Percentiles rank a stretch among this genome's conserved stretches.
Conservation (phyloP, 2,888 invertebrate species). For the Kuschelorhynchus macadamiae region DNA sequence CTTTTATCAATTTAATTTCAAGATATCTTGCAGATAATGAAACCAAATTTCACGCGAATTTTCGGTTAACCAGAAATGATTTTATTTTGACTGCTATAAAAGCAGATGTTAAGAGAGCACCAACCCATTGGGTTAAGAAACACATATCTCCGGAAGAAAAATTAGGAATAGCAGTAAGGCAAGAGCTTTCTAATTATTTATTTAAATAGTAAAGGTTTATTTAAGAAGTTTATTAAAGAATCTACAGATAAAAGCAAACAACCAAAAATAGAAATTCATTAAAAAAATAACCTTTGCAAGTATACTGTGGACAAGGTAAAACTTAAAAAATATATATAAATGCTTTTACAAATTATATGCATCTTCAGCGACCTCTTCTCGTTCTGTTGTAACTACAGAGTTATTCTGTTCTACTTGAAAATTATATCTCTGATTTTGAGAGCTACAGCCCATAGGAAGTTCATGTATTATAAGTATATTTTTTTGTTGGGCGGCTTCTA, state of each 20-base stretch:
- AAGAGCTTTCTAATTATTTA: constrained; percentile 13
- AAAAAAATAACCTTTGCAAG: constrained; percentile 11
- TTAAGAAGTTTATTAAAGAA: constrained; percentile 5
- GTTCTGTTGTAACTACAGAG: constrained; percentile 4
- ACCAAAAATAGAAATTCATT: constrained; percentile 21
- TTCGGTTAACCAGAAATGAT: constrained; percentile 18
- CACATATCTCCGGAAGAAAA: constrained; percentile 16
- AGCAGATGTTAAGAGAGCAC: constrained; percentile 15
- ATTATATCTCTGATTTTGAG: constrained; percentile 3
- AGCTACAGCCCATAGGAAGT: constrained; percentile 2
- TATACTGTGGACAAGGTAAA: constrained; percentile 6
- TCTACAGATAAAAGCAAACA: constrained; percentile 17
- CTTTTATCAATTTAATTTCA: constrained; percentile 21
- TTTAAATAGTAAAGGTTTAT: constrained; percentile 9
- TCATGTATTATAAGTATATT: not conserved
- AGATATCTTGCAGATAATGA: constrained; percentile 15
- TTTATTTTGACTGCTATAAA: constrained; percentile 18
- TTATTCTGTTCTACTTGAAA: constrained; percentile 7
- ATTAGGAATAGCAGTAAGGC: constrained; percentile 14
- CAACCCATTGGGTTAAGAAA: constrained; percentile 10
- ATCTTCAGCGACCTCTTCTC: constrained; percentile 15
- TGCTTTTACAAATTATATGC: constrained; percentile 15
- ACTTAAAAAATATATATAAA: constrained; percentile 11
- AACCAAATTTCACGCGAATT: constrained; percentile 19
- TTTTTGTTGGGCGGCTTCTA: constrained; percentile 20